These are phyloP conservation scores for Diachasma alloeum DNA, from an alignment of 1,140 invertebrate genomes.

Conservation along the genomic window DNA sequence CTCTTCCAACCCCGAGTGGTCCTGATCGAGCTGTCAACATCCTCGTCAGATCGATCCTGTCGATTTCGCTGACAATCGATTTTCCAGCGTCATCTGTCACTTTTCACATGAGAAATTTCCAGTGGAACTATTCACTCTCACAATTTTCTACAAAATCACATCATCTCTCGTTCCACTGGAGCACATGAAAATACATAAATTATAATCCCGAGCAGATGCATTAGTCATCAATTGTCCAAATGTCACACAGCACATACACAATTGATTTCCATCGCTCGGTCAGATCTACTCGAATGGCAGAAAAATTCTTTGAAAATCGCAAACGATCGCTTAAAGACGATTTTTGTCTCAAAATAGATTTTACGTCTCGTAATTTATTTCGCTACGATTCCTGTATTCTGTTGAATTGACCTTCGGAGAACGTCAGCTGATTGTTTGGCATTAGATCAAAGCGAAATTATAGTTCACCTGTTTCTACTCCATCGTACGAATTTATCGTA, in stretches of 20 bases:
- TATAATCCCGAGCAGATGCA: too few relatives aligned
- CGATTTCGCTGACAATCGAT: neutral
- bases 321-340: too few relatives aligned
- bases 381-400: neutral
- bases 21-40: slow-evolving; percentile 60
- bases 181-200: too few relatives aligned
- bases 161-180: neutral
- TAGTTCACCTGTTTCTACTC: too few relatives aligned
- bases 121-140: neutral
- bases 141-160: neutral
- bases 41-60: slow-evolving; percentile 30
- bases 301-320: too few relatives aligned
- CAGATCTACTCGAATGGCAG: too few relatives aligned
- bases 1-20: slow-evolving; percentile 52
- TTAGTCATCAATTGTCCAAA: too few relatives aligned
- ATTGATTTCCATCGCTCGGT: too few relatives aligned
- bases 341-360: neutral
- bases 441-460: too few relatives aligned
- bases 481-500: too few relatives aligned
- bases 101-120: neutral
- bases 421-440: neutral
- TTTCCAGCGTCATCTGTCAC: neutral
- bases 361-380: neutral
- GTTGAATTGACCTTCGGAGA: neutral
- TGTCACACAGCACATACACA: too few relatives aligned